A percentile compares a stretch with the other conserved stretches of the same genome.
Conservation (phyloP, 2,888 invertebrate genomes). For the Pyralis farinalis region DNA sequence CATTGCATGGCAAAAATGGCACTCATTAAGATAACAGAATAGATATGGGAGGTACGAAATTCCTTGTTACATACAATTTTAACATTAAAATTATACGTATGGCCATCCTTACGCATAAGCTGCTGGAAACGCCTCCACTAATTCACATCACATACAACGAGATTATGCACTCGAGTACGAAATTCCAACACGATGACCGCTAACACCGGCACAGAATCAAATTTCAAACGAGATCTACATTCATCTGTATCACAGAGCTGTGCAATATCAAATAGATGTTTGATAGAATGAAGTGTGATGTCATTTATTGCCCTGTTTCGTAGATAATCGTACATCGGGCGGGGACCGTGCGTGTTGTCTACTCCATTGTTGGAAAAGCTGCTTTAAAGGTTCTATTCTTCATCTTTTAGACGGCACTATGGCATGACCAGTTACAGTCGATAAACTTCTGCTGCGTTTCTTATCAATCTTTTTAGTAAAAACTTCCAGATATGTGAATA, state of each 20-base stretch:
- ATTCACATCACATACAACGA: slow-evolving; percentile 21
- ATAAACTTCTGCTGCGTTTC: slow-evolving; percentile 79
- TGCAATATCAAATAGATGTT: slow-evolving; percentile 25
- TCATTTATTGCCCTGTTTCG: slow-evolving; percentile 76
- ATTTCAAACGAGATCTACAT: slow-evolving; percentile 8
- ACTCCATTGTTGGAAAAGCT: slow-evolving; percentile 80
- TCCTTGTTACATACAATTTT: too few relatives aligned
- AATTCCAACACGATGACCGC: slow-evolving; percentile 21
- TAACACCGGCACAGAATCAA: slow-evolving; percentile 15
- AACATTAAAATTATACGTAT: not conserved
- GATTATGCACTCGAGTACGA: slow-evolving; percentile 18
- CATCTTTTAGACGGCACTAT: slow-evolving; percentile 80
- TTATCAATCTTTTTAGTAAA: slow-evolving; percentile 74
- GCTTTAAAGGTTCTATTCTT: slow-evolving; percentile 78
- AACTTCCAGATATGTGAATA: slow-evolving; percentile 76
- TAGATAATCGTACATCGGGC: slow-evolving; percentile 76
- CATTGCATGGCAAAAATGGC: slow-evolving; percentile 16
- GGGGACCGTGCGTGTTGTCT: slow-evolving; percentile 78
- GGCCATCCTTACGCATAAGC: slow-evolving; percentile 14
- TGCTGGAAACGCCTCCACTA: slow-evolving; percentile 18
- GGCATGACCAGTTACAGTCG: slow-evolving; percentile 80
- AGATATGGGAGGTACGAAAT: slow-evolving; percentile 11
- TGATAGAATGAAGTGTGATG: slow-evolving; percentile 62
- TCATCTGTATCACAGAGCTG: slow-evolving; percentile 11
- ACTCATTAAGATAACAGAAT: slow-evolving; percentile 18